These are phyloP conservation scores for Micrasema minimum DNA, from an alignment of 1,140 invertebrate genomes.

Conservation along the genomic window DNA sequence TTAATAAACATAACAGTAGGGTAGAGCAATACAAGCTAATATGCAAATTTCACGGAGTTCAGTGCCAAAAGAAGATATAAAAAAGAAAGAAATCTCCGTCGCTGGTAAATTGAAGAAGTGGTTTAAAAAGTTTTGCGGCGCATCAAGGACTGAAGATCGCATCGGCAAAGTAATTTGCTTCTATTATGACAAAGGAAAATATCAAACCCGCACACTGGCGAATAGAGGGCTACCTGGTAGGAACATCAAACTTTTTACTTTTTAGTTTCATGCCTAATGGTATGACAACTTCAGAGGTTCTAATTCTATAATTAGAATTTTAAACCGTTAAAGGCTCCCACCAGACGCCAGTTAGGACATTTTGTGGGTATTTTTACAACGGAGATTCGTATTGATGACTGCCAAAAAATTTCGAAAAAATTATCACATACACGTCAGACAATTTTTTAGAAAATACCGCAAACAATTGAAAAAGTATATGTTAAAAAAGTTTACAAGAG, in stretches of 20 bases:
- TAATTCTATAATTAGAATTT: no score
- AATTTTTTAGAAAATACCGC: no score
- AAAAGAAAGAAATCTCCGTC: constrained; percentile 51
- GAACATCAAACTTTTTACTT: neutral
- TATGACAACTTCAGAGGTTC: no score
- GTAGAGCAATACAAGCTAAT: constrained; percentile 50
- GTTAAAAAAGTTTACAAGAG: no score
- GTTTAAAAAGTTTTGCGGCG: constrained; percentile 53
- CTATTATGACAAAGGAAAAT: constrained; percentile 50
- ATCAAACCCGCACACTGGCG: constrained; percentile 24
- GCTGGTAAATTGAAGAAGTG: constrained; percentile 54
- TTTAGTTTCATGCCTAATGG: no score
- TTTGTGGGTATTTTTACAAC: no score
- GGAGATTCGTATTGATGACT: no score
- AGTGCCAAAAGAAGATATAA: constrained; percentile 43
- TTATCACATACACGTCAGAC: no score
- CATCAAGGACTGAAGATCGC: constrained; percentile 47
- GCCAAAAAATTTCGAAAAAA: no score
- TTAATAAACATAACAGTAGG: constrained; percentile 52
- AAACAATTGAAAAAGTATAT: no score
- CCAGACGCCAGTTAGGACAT: no score
- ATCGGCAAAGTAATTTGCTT: constrained; percentile 53
- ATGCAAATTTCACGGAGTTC: constrained; percentile 48
- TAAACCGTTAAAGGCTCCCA: no score
- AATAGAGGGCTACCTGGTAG: neutral